Percentiles rank a stretch among this genome's conserved stretches.
Evolutionary conservation across 1,140 invertebrate genomes (phyloP).

Genomic region (Chironomus striatipennis): DNA sequence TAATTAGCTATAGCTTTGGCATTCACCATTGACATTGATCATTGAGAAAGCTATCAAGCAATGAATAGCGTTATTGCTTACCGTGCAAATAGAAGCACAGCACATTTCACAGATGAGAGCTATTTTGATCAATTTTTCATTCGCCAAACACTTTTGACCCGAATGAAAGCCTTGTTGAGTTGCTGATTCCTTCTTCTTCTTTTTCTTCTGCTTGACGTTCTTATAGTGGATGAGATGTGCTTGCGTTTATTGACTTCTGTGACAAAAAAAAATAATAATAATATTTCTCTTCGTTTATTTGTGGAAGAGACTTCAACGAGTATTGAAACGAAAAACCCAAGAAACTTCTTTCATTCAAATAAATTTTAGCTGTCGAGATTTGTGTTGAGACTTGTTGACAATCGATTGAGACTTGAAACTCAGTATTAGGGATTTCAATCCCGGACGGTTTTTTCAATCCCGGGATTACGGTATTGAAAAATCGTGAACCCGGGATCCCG

Average conservation of each 20-base stretch:
- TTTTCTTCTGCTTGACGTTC: too few relatives aligned
- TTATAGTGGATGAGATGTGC: too few relatives aligned
- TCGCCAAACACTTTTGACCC: neutral
- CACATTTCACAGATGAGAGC: neutral
- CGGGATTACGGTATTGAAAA: too few relatives aligned
- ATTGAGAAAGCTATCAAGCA: neutral
- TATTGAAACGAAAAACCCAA: neutral
- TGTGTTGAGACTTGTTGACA: neutral
- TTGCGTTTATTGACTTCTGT: neutral
- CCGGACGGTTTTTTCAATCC: too few relatives aligned
- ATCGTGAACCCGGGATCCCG: too few relatives aligned
- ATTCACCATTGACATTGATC: slow-evolving; percentile 9
- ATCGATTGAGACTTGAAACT: slow-evolving; percentile 8
- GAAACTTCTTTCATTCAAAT: neutral
- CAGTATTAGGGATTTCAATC: too few relatives aligned
- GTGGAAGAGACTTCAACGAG: slow-evolving; percentile 15
- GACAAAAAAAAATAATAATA: too few relatives aligned
- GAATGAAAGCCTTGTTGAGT: neutral
- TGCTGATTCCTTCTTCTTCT: too few relatives aligned
- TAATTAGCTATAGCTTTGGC: neutral
- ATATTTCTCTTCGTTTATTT: neutral
- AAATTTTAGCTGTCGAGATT: neutral
- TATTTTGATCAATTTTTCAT: neutral
- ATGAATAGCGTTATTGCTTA: neutral
- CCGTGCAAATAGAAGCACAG: neutral